Evolutionary conservation across 23 tunicate genomes (phyloP), one percentile per base, ranked within the genome.

Genomic region (Botrylloides violaceus): DNA sequence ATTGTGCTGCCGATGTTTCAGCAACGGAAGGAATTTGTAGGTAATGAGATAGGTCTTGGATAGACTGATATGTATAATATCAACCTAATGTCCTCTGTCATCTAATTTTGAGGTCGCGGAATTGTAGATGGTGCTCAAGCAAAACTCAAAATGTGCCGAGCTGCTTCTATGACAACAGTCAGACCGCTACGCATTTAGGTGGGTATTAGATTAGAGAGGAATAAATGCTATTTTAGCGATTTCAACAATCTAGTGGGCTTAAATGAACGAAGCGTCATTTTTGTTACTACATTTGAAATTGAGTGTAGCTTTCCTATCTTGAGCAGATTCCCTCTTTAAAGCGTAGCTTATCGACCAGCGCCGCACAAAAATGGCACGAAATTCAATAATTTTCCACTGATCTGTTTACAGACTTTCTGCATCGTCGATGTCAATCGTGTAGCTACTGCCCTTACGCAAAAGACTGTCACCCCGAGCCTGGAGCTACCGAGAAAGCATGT

Each of bases 391-490:
- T n/a, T n/a, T n/a, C n/a, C n/a, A n/a, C n/a, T n/a, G n/a, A n/a
- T n/a, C n/a, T n/a, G n/a, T 43, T 43, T 21, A 19, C 57, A 68
- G 74, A 43, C 28, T 38, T 68, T 26, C 47, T 68, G 1, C 29
- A 37, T 23, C 21, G 74, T 23, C 74, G 37, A 37, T 68, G 74
- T 68, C 12, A 27, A 36, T 68, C 74, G 0, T 68, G 74, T 1
- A 68, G 74, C 26, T 39, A 68, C 37, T 68, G 74, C 29, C 58
- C 74, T 2, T 68, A 38, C 37, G 43, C 74, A 1, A 68, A 68
- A 36, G 74, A 68, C 37, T 68, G 74, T 36, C 74, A 68, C 2
- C 74, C 74, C 29, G 74, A 68, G 30, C 74, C 74, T 0, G 74
- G 74, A 68, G 74, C 74, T 0, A 68, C 22, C 1, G 74, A 38